Conservation (phyloP, 1,140 invertebrate genomes). For the Temnothorax curvispinosus region DNA sequence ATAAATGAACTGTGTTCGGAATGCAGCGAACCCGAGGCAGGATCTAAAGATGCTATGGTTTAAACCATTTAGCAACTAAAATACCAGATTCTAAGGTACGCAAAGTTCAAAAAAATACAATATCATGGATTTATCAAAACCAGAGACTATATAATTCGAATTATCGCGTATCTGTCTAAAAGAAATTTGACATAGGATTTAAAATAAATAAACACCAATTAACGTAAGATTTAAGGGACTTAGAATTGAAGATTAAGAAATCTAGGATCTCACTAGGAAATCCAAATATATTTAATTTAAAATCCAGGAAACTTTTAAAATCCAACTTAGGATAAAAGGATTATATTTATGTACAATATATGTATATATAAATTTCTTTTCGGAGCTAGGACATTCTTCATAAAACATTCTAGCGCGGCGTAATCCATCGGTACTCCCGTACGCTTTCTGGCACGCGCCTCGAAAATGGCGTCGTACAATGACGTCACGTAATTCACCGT, state of each 20-base stretch:
- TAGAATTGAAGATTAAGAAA: neutral
- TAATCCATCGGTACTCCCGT: slow-evolving; percentile 60
- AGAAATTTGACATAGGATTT: neutral
- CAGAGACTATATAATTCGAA: neutral
- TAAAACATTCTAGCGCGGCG: slow-evolving; percentile 63
- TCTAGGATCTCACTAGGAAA: neutral
- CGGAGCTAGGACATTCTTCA: slow-evolving; percentile 58
- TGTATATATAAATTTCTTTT: slow-evolving; percentile 40
- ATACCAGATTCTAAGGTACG: slow-evolving; percentile 1
- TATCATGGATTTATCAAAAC: slow-evolving; percentile 19
- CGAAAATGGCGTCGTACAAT: slow-evolving; percentile 83
- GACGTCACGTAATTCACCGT: slow-evolving; percentile 81
- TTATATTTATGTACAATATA: neutral
- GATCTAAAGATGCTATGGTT: slow-evolving; percentile 67
- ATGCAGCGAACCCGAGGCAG: slow-evolving; percentile 47
- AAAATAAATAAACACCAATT: neutral
- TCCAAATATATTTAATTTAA: neutral
- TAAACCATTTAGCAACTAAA: slow-evolving; percentile 27
- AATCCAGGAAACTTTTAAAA: neutral
- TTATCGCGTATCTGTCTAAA: neutral
- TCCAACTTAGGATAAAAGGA: neutral
- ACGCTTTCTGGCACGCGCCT: slow-evolving; percentile 82
- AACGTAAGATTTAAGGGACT: neutral
- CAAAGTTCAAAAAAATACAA: neutral
- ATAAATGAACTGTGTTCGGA: slow-evolving; percentile 44